Evolutionary conservation across 30 jellyfish, hydroid and myxozoan species (phyloP), one percentile per base, ranked within the genome.

Genomic region (Pseudorhiza aurosa): DNA sequence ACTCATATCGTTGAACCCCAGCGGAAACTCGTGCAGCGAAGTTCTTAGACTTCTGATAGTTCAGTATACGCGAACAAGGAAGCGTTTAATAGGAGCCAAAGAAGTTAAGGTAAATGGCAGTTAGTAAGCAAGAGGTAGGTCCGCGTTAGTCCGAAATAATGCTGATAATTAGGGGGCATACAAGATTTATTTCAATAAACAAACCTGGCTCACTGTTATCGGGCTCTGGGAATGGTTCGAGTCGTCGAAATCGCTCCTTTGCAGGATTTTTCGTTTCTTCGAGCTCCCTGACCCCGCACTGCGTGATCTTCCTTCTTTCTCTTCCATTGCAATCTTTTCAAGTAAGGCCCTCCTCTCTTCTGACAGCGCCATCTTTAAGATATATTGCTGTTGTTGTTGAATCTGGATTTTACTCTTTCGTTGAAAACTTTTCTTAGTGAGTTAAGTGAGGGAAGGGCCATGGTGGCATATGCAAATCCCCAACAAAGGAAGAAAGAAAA

Each of bases 11-110:
- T 42, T 43, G n/a, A 68, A 25, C 82, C 82, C 82, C 82, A 68
- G 82, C 42, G 82, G 42, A 65, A 68, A 68, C 42, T 68, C 82
- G 82, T 1, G 82, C 82, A 68, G 82, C 82, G 42, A 42, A 37
- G 40, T 42, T 68, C 32, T 63, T 68, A 42, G 65, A 68, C 65
- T 14, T 68, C 42, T 68, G 35, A 68, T 68, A 68, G n/a, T n/a
- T n/a, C n/a, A n/a, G n/a, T n/a, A n/a, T n/a, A n/a, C n/a, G n/a
- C n/a, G n/a, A n/a, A n/a, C n/a, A n/a, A n/a, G n/a, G n/a, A n/a
- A n/a, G n/a, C n/a, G n/a, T n/a, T n/a, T n/a, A n/a, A n/a, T n/a
- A n/a, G n/a, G n/a, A n/a, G n/a, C n/a, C n/a, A n/a, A n/a, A n/a
- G n/a, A n/a, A n/a, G n/a, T n/a, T n/a, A n/a, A n/a, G n/a, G n/a